Evolutionary conservation across 2,888 invertebrate species (phyloP).

Genomic region (Lissocephala sabroskyi): DNA sequence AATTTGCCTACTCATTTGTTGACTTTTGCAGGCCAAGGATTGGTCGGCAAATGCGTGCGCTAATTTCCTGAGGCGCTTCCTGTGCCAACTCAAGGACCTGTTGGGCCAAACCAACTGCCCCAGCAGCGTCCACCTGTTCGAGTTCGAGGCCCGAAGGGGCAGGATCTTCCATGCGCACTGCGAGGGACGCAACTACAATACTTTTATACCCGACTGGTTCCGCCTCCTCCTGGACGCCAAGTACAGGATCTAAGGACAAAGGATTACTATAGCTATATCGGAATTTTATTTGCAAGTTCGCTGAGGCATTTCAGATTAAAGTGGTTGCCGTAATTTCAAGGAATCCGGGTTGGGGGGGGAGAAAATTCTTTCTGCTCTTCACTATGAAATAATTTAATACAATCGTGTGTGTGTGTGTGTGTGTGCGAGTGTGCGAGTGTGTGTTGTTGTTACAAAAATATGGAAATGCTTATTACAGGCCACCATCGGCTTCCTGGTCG

Average conservation of each 20-base stretch:
- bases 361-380: too few species aligned
- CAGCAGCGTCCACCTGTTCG: slow-evolving; percentile 28
- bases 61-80: slow-evolving; percentile 24
- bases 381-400: slow-evolving; percentile 52
- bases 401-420: slow-evolving; percentile 6
- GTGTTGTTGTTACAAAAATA: slow-evolving; percentile 48
- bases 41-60: slow-evolving; percentile 30
- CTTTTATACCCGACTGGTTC: slow-evolving; percentile 48
- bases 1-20: too few species aligned
- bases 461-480: slow-evolving; percentile 53
- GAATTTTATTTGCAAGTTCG: slow-evolving; percentile 7
- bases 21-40: slow-evolving; percentile 14
- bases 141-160: slow-evolving; percentile 21
- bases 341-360: too few species aligned
- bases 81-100: slow-evolving; percentile 9
- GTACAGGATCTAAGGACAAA: background rate
- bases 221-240: slow-evolving; percentile 12
- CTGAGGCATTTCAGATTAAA: slow-evolving; percentile 13
- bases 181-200: slow-evolving; percentile 15
- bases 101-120: slow-evolving; percentile 17
- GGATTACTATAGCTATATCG: background rate
- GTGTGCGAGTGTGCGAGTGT: too few species aligned
- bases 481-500: slow-evolving; percentile 4
- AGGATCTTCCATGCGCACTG: slow-evolving; percentile 10
- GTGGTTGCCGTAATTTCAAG: slow-evolving; percentile 17